phyloP scores from a whole-genome alignment of 2,113 vertebrate genomes.

The Oxyura jamaicensis region DNA sequence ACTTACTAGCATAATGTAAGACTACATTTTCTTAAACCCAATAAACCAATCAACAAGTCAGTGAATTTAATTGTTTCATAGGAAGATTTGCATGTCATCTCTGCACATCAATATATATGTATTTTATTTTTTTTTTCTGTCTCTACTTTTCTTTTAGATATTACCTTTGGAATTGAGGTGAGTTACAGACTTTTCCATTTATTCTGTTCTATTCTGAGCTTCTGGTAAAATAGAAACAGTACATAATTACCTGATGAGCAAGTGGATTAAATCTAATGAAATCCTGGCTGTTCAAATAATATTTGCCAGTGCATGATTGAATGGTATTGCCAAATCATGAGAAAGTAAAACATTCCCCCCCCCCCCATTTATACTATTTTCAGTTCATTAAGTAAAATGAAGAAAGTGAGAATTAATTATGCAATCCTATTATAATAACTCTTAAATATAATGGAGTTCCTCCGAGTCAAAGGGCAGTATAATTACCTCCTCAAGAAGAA shows the following conservation, averaged over 20 bases:
- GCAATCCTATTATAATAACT: not conserved
- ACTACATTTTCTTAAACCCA: not conserved
- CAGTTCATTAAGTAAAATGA: not conserved
- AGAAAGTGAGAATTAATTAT: not conserved
- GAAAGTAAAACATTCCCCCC: not conserved
- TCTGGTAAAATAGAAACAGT: not conserved
- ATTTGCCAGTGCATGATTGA: not conserved
- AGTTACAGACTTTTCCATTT: not conserved
- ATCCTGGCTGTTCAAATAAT: not conserved
- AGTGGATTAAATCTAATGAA: slow-evolving; percentile 13
- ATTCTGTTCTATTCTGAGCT: not conserved
- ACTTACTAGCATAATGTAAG: not conserved
- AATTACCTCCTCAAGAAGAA: not conserved
- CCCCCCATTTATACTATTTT: not conserved
- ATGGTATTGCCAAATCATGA: not conserved
- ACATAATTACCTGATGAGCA: not conserved
- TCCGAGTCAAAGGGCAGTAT: not conserved
- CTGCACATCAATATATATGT: not conserved
- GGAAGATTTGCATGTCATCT: not conserved
- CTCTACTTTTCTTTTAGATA: slow-evolving; percentile 4
- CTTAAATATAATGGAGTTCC: not conserved
- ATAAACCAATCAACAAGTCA: not conserved
- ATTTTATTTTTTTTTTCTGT: not conserved
- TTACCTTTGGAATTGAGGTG: slow-evolving; percentile 49
- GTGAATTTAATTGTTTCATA: not conserved